A percentile compares a stretch with the other conserved stretches of the same genome.
Evolutionary conservation across 2,113 vertebrate species (phyloP).

Genomic region (Pimephales promelas): DNA sequence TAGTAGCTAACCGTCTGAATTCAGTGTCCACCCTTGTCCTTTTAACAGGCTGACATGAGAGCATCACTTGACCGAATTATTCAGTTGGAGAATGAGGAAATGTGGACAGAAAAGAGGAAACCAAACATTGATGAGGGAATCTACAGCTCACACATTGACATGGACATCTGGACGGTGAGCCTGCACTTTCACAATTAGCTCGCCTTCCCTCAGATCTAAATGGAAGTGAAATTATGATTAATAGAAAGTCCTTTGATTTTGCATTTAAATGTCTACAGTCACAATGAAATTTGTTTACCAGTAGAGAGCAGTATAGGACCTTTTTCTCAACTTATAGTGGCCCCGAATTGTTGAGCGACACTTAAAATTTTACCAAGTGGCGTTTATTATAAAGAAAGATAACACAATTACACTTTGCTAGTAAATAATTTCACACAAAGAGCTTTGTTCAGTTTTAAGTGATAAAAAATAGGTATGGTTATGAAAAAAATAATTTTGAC

Average conservation of each 20-base stretch:
- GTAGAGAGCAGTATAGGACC: conserved; percentile 43
- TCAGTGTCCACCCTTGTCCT: background rate
- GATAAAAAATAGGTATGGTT: background rate
- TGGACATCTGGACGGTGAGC: conserved; percentile 73
- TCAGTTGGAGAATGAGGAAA: conserved; percentile 58
- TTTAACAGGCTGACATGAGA: conserved; percentile 65
- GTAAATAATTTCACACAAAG: background rate
- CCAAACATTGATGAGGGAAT: conserved; percentile 63
- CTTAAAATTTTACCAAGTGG: too few relatives aligned
- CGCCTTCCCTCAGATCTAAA: background rate
- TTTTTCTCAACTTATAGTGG: background rate
- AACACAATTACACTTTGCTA: background rate
- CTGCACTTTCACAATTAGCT: background rate
- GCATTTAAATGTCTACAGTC: background rate
- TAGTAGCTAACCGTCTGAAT: background rate
- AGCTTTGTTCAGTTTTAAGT: background rate
- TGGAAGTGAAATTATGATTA: background rate
- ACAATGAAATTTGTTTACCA: background rate
- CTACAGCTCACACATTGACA: conserved; percentile 62
- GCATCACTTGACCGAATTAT: conserved; percentile 54
- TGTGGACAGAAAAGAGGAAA: conserved; percentile 56
- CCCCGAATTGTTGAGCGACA: too few relatives aligned
- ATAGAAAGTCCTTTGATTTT: background rate
- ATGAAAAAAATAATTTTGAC: too few relatives aligned
- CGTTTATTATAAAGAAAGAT: too few relatives aligned